A percentile compares a stretch with the other conserved stretches of the same genome.
Conservation (phyloP, 2,113 vertebrate species). For the Corythornis madagascariensis region DNA sequence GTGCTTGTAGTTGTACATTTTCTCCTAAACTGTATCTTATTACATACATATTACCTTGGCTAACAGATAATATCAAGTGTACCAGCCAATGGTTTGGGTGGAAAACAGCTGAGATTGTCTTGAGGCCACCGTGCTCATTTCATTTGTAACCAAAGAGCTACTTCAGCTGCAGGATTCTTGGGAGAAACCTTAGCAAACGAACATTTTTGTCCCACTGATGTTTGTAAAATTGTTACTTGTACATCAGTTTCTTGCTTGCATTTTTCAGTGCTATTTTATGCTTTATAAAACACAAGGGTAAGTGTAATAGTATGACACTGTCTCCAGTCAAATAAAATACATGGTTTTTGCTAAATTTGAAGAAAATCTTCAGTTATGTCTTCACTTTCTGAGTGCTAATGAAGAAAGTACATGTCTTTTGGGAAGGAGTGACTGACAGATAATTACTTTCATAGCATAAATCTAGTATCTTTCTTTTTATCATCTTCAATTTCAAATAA, state of each 20-base stretch:
- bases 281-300: background rate
- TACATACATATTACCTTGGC: background rate
- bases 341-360: background rate
- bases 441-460: slow-evolving; percentile 18
- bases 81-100: background rate
- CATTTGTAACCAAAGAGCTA: background rate
- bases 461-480: background rate
- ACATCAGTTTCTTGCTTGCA: background rate
- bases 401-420: background rate
- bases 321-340: background rate
- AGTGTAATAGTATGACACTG: background rate
- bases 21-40: background rate
- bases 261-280: background rate
- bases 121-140: background rate
- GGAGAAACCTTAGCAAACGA: background rate
- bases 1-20: background rate
- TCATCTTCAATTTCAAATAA: slow-evolving; percentile 33
- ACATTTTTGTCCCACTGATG: no score
- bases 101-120: background rate
- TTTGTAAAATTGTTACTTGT: background rate
- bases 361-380: background rate
- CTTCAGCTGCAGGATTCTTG: background rate
- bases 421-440: background rate
- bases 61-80: background rate
- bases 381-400: slow-evolving; percentile 7